Conservation (phyloP, 2,797 vertebrate genomes). For the Takifugu rubripes region DNA sequence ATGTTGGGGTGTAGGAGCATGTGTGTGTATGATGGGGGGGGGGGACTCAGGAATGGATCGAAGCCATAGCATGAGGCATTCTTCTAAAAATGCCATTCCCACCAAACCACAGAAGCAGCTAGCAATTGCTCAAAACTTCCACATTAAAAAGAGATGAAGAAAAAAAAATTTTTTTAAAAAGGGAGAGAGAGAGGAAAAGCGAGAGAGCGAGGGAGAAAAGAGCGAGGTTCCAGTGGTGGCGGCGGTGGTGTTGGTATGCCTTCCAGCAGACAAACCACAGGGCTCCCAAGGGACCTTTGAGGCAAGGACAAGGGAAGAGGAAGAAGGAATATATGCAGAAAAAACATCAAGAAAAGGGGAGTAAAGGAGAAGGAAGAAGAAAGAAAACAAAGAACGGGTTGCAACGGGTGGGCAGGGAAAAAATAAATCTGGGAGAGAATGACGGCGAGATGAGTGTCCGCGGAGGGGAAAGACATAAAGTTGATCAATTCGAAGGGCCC, state of each 20-base stretch:
- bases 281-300: constrained; percentile 69
- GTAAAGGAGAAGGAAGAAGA: constrained; percentile 20
- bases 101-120: constrained; percentile 77
- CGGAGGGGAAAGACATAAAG: constrained; percentile 52
- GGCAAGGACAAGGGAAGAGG: constrained; percentile 49
- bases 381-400: constrained; percentile 27
- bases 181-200: constrained; percentile 16
- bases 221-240: constrained; percentile 74
- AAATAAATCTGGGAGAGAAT: constrained; percentile 64
- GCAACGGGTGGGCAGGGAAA: constrained; percentile 36
- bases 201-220: constrained; percentile 49
- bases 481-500: constrained; percentile 67
- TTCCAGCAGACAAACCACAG: constrained; percentile 77
- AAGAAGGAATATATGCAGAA: not conserved
- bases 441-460: constrained; percentile 45
- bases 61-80: constrained; percentile 76
- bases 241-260: constrained; percentile 72
- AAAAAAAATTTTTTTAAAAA: constrained; percentile 3
- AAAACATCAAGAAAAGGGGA: not conserved
- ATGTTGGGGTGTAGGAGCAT: constrained; percentile 28
- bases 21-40: constrained; percentile 23
- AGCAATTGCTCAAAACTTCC: constrained; percentile 83
- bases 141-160: constrained; percentile 70
- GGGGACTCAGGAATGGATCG: constrained; percentile 72
- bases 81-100: constrained; percentile 81